These are phyloP conservation scores for Onchidella celtica DNA, from an alignment of 2,888 invertebrate genomes.

Conservation along the genomic window DNA sequence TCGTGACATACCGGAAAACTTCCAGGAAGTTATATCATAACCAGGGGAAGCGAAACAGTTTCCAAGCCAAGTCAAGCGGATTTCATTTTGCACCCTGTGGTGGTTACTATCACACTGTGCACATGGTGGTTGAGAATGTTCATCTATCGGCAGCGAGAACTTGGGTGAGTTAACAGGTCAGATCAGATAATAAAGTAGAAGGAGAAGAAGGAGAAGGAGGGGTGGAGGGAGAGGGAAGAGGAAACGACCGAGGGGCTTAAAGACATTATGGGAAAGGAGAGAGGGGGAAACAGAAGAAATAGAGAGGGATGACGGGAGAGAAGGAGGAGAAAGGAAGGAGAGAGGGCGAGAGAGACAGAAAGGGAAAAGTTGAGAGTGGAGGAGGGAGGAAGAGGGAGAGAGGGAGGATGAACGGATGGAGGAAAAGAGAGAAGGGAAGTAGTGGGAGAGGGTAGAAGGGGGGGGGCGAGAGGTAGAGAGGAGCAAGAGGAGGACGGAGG, in stretches of 20 bases:
- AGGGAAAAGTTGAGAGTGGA: constrained; percentile 11
- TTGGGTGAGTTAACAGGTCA: neutral
- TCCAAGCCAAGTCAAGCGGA: no score
- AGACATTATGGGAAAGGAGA: neutral
- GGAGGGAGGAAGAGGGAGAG: neutral
- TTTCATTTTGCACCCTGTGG: no score
- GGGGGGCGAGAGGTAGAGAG: neutral
- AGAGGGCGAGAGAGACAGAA: neutral
- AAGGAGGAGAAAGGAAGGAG: neutral
- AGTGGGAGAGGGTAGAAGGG: neutral
- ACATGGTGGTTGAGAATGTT: no score
- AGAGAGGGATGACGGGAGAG: neutral
- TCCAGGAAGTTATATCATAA: no score
- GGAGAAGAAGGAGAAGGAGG: constrained; percentile 1
- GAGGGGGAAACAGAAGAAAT: neutral
- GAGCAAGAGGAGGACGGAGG: neutral
- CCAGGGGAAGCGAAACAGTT: no score
- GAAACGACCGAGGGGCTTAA: neutral
- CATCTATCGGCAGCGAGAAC: no score
- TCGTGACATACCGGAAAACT: no score
- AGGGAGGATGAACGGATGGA: neutral
- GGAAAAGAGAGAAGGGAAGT: neutral
- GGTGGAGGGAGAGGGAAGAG: neutral
- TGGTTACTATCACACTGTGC: no score
- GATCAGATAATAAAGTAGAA: neutral